These are phyloP conservation scores for Diogma glabrata DNA, from an alignment of 2,888 invertebrate species.

Conservation along the genomic window DNA sequence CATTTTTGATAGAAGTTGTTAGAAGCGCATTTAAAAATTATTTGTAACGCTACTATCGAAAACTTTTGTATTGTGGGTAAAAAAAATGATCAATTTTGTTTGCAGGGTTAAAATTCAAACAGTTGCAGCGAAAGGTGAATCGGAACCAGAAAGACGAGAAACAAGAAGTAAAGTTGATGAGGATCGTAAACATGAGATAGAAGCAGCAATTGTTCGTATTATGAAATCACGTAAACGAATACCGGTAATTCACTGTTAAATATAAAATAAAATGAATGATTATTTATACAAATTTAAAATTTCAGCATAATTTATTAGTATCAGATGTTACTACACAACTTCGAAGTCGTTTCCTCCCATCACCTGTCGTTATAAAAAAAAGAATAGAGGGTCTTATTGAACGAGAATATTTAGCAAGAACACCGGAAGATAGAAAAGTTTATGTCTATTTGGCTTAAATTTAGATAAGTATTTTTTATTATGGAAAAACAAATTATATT, in stretches of 20 bases:
- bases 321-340: constrained; percentile 97
- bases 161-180: constrained; percentile 97
- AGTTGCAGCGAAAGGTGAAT: constrained; percentile 91
- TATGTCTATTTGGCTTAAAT: constrained; percentile 89
- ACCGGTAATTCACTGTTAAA: constrained; percentile 46
- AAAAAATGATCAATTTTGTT: constrained; percentile 1
- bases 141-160: constrained; percentile 97
- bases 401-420: constrained; percentile 95
- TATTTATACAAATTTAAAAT: too few species aligned
- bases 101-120: constrained; percentile 83
- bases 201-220: constrained; percentile 93
- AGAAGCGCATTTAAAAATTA: too few species aligned
- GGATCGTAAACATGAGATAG: constrained; percentile 98
- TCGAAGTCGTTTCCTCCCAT: constrained; percentile 92
- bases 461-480: too few species aligned
- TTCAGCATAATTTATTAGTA: constrained; percentile 82
- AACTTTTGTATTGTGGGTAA: too few species aligned
- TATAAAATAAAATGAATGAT: too few species aligned
- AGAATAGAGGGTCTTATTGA: constrained; percentile 99
- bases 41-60: too few species aligned
- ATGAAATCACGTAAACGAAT: constrained; percentile 97
- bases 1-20: not conserved
- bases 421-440: constrained; percentile 92
- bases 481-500: too few species aligned
- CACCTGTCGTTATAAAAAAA: constrained; percentile 97